Conservation (phyloP, 2,797 vertebrate genomes). For the Acestrorhynchus altus region DNA sequence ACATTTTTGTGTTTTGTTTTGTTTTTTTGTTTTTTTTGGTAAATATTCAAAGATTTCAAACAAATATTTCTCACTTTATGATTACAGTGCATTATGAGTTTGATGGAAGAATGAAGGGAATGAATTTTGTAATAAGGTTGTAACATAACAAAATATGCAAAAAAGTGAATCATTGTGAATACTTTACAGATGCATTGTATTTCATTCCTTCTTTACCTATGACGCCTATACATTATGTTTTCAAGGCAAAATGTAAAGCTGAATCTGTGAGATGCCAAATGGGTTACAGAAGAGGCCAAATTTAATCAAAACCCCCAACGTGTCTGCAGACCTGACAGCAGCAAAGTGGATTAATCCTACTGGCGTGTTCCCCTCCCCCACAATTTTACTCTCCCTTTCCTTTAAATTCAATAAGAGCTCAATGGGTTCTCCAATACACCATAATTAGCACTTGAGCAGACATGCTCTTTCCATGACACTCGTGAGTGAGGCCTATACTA, state of each 20-base stretch:
- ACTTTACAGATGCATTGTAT: too few species aligned
- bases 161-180: too few species aligned
- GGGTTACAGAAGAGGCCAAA: conserved; percentile 62
- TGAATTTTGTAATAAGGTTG: too few species aligned
- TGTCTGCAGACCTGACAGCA: conserved; percentile 59
- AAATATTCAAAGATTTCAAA: too few species aligned
- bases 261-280: conserved; percentile 66
- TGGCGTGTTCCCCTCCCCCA: conserved; percentile 60
- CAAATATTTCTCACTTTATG: too few species aligned
- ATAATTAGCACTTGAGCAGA: conserved; percentile 75
- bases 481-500: conserved; percentile 25
- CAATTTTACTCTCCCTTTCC: conserved; percentile 54
- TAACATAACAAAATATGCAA: too few species aligned
- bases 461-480: conserved; percentile 46
- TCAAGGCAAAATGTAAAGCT: conserved; percentile 18
- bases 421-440: conserved; percentile 74
- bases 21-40: too few species aligned
- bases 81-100: too few species aligned
- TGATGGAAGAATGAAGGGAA: too few species aligned
- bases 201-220: neutral
- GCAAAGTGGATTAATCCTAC: conserved; percentile 70
- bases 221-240: conserved; percentile 39
- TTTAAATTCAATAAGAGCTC: conserved; percentile 79
- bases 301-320: conserved; percentile 68
- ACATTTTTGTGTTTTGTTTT: too few species aligned